Conservation (phyloP, 2,113 vertebrate genomes). For the Cebus imitator region DNA sequence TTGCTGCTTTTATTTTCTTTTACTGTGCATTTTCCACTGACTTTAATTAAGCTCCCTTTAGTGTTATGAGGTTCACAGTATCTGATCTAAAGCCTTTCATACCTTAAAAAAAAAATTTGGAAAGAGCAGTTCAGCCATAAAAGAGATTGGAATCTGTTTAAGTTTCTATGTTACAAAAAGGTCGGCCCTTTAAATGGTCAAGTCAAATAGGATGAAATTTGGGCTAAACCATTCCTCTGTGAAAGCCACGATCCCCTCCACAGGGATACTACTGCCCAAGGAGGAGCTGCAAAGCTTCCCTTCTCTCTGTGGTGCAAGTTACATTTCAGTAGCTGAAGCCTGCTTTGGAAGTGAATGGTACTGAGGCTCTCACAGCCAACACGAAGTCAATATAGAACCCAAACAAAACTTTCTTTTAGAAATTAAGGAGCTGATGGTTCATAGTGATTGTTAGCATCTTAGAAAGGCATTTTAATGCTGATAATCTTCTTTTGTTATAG, state of each 20-base stretch:
- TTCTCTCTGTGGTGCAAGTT: not conserved
- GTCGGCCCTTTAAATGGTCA: slow-evolving; percentile 36
- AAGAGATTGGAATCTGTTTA: slow-evolving; percentile 29
- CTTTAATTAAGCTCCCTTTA: slow-evolving; percentile 65
- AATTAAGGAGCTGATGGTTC: not conserved
- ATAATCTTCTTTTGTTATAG: not conserved
- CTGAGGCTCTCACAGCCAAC: not conserved
- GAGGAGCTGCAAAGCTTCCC: not conserved
- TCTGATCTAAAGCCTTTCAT: slow-evolving; percentile 50
- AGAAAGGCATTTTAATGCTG: not conserved
- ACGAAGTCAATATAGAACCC: not conserved
- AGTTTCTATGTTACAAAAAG: slow-evolving; percentile 47
- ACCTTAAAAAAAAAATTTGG: not conserved
- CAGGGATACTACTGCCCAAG: fast-evolving
- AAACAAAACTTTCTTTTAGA: not conserved
- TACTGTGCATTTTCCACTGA: slow-evolving; percentile 36
- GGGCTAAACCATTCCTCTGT: not conserved
- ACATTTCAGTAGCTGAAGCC: not conserved
- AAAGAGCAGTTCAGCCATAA: slow-evolving; percentile 39
- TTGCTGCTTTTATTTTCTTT: slow-evolving; percentile 63
- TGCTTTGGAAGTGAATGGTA: not conserved
- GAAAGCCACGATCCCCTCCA: not conserved
- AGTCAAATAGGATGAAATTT: slow-evolving; percentile 31
- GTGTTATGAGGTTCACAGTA: slow-evolving; percentile 31
- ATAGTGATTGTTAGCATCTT: not conserved